These are phyloP conservation scores for Muscicapa striata DNA, from an alignment of 2,797 vertebrate genomes.

Conservation along the genomic window DNA sequence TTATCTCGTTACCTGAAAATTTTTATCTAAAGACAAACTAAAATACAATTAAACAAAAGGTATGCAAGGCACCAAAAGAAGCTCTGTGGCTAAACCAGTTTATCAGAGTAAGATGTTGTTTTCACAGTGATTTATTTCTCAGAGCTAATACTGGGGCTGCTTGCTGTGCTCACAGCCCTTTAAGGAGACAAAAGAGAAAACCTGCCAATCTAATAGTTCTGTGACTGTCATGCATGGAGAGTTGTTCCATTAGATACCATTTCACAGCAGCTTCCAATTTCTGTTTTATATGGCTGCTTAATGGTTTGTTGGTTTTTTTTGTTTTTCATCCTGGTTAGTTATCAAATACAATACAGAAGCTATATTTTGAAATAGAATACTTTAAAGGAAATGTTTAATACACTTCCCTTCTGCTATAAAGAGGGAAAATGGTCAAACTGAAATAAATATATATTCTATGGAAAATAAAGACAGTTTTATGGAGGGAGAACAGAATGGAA, in stretches of 20 bases:
- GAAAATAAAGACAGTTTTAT: not conserved
- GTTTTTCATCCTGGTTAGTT: not conserved
- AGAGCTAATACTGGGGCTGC: not conserved
- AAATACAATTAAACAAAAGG: slow-evolving; percentile 3
- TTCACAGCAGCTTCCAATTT: slow-evolving; percentile 38
- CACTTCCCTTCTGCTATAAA: not conserved
- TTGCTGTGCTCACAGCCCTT: slow-evolving; percentile 13
- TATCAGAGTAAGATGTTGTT: slow-evolving; percentile 10
- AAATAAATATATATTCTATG: not conserved
- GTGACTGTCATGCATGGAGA: not conserved
- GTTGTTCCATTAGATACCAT: slow-evolving; percentile 4
- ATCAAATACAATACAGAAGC: not conserved
- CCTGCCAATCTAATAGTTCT: slow-evolving; percentile 15
- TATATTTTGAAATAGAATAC: not conserved
- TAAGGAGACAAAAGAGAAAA: slow-evolving; percentile 23
- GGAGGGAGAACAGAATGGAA: not conserved
- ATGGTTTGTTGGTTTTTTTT: not conserved
- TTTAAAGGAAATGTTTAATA: not conserved
- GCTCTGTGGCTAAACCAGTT: not conserved
- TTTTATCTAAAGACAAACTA: not conserved
- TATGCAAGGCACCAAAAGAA: not conserved
- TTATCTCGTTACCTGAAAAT: not conserved
- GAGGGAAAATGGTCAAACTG: not conserved
- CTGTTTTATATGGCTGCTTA: not conserved
- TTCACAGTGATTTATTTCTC: slow-evolving; percentile 21